Evolutionary conservation across 2,888 invertebrate species (phyloP).

Genomic region (Quadroppia sp.): DNA sequence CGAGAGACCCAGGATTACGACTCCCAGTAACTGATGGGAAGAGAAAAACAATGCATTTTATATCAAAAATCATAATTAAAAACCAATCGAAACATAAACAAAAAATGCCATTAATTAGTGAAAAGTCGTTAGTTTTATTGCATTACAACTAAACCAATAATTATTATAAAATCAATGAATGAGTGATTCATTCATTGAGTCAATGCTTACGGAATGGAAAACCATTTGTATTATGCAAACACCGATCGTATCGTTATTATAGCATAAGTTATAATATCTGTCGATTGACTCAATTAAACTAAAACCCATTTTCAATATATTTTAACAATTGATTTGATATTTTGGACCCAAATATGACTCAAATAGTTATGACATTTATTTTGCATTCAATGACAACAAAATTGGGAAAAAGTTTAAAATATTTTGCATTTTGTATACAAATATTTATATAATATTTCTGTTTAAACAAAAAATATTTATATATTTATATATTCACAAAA

Average conservation of each 20-base stretch:
- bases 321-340: no score
- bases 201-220: neutral
- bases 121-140: neutral
- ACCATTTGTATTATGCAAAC: conserved; percentile 16
- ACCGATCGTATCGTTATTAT: neutral
- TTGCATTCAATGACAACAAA: no score
- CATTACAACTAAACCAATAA: neutral
- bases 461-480: no score
- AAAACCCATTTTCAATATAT: neutral
- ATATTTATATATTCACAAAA: no score
- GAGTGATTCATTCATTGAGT: neutral
- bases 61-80: neutral
- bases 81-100: neutral
- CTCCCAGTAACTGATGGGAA: conserved; percentile 64
- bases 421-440: no score
- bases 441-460: no score
- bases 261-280: neutral
- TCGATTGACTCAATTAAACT: neutral
- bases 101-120: conserved; percentile 6
- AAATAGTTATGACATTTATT: no score
- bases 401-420: no score
- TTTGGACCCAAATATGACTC: no score
- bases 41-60: conserved; percentile 38
- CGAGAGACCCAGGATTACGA: conserved; percentile 65
- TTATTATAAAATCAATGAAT: neutral